Base-by-base conservation (phyloP, 2,797 vertebrate species). In the Falco novaeseelandiae region DNA sequence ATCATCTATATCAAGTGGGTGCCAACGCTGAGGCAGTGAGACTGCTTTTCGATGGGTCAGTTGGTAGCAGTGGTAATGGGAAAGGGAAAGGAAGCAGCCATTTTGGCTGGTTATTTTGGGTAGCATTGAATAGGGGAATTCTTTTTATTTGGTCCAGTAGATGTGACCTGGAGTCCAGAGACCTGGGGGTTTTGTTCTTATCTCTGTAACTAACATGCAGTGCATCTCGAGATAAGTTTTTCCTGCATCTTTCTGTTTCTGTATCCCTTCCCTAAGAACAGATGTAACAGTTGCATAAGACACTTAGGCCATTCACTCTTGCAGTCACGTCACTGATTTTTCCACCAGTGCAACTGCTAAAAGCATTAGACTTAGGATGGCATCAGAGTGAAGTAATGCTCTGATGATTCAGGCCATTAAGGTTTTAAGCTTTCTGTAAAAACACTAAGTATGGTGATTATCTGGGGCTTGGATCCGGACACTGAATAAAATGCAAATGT, bases 321-420 rank as follows among this genome's bases (percentile, higher is more conserved):
- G 71, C 52, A 77, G 3, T 91, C 74, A 49, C 1, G 2, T 91
- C 74, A 77, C 91, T 95, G 86, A 84, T 87, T 96, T 80, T 85
- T 80, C 46, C 40, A 61, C 57, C 52, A 51, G 49, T 67, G 26
- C 61, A 87, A 88, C 77, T 78, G 89, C 83, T 96, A 78, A 97
- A 98, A 96, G 86, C 87, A 73, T 90, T 88, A 89, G 83, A 88
- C 61, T 95, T 92, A 40, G 2, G 12, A 52, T 80, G 44, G 80
- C 87, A 90, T 96, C 84, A 91, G 90, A 89, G 58, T 89, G 63
- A 87, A 93, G 90, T 93, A 95, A 93, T 91, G 85, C 87, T 96
- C 72, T 91, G 95, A 90, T 97, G 96, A 93, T 96, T 96, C 90
- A 96, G 88, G 55, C 91, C 96, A 96, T 96, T 95, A 92, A 69